Percentiles rank a stretch among this genome's conserved stretches.
These are phyloP conservation scores for Amblyopsis rosae DNA, from an alignment of 2,113 vertebrate genomes.

Conservation along the genomic window DNA sequence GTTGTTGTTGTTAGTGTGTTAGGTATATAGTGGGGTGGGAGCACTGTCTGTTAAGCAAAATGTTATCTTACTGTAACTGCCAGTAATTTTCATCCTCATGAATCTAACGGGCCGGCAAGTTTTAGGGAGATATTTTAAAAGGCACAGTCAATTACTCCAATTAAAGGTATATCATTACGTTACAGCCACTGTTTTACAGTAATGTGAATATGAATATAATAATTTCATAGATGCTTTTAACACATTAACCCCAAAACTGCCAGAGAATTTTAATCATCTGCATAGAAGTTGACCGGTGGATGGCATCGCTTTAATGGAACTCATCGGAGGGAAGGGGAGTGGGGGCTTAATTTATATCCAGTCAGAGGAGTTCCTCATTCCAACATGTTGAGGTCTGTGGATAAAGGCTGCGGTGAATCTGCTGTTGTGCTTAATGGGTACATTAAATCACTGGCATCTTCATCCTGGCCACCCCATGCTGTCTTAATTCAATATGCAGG, in stretches of 20 bases:
- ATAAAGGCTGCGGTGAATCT: constrained; percentile 47
- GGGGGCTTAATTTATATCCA: constrained; percentile 9
- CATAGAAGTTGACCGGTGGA: too few relatives aligned
- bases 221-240: too few relatives aligned
- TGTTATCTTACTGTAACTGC: not conserved
- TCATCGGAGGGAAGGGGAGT: not conserved
- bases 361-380: constrained; percentile 8
- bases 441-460: constrained; percentile 59
- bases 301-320: not conserved
- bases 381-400: constrained; percentile 47
- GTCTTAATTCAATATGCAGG: constrained; percentile 65
- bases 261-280: too few relatives aligned
- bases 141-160: too few relatives aligned
- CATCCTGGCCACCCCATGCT: constrained; percentile 49
- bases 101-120: not conserved
- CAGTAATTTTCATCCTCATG: not conserved
- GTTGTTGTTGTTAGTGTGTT: not conserved
- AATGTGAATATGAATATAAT: too few relatives aligned
- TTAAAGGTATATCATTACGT: too few relatives aligned
- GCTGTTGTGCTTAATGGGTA: constrained; percentile 60
- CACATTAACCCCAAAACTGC: too few relatives aligned
- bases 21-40: not conserved
- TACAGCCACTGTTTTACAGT: too few relatives aligned
- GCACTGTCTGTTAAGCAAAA: not conserved
- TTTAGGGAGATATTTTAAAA: not conserved